Evolutionary conservation across 1,140 invertebrate species (phyloP).

Genomic region (Melitaea cinxia): DNA sequence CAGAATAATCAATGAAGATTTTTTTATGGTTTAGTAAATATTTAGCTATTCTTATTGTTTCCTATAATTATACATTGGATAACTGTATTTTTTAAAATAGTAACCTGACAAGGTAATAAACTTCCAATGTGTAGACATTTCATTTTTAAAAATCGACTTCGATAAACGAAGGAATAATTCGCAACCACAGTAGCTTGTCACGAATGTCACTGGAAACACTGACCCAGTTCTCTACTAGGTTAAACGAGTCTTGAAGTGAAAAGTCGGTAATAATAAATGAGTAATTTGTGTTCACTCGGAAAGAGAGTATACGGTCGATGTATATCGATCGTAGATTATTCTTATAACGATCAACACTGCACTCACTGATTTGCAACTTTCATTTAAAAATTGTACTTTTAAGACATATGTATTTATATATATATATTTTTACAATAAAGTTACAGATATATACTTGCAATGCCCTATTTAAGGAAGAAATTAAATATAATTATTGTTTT

Average conservation of each 20-base stretch:
- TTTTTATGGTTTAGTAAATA: too few species aligned
- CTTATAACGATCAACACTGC: neutral
- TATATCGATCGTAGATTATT: neutral
- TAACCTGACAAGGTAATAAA: neutral
- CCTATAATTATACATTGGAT: too few species aligned
- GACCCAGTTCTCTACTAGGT: slow-evolving; percentile 35
- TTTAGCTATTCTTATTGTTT: too few species aligned
- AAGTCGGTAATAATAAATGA: slow-evolving; percentile 28
- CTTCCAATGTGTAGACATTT: neutral
- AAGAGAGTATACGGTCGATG: slow-evolving; percentile 7
- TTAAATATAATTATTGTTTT: slow-evolving; percentile 25
- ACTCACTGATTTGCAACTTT: neutral
- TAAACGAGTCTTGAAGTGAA: slow-evolving; percentile 32
- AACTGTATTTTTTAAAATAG: neutral
- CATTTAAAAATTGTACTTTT: neutral
- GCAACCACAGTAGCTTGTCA: slow-evolving; percentile 11
- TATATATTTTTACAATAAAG: neutral
- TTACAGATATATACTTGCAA: neutral
- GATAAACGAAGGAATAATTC: slow-evolving; percentile 11
- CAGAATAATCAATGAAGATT: too few species aligned
- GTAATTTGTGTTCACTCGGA: slow-evolving; percentile 29
- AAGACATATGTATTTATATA: too few species aligned
- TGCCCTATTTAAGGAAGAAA: slow-evolving; percentile 30
- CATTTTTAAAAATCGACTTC: neutral
- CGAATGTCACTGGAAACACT: slow-evolving; percentile 33